These are phyloP conservation scores for Lasioglossum lativentre DNA, from an alignment of 2,888 invertebrate species.

Conservation along the genomic window DNA sequence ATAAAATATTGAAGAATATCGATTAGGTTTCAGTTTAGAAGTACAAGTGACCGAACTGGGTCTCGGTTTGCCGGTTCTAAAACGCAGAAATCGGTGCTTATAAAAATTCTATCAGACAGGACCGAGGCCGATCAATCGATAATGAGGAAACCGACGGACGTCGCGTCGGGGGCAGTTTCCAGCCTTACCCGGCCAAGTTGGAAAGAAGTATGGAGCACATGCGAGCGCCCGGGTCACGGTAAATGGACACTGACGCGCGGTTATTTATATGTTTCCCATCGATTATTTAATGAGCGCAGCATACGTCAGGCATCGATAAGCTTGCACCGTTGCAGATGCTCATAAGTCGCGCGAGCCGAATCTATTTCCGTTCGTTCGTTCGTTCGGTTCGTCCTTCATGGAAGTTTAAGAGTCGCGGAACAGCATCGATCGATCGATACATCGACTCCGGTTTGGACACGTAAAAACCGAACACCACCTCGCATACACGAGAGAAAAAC, in stretches of 20 bases:
- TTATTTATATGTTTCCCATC: conserved; percentile 46
- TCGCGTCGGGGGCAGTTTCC: not conserved
- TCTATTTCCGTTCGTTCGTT: conserved; percentile 51
- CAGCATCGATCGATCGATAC: conserved; percentile 24
- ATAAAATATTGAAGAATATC: not conserved
- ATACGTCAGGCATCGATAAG: conserved; percentile 5
- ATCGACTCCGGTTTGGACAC: not conserved
- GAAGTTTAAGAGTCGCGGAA: conserved; percentile 38
- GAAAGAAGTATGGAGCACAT: conserved; percentile 60
- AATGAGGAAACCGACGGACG: not conserved
- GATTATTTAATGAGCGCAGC: conserved; percentile 52
- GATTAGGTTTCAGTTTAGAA: not conserved
- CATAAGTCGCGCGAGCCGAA: conserved; percentile 39
- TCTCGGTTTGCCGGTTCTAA: not conserved
- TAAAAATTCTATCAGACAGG: not conserved
- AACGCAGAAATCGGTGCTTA: not conserved
- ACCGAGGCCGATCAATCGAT: not conserved
- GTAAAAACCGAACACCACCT: not conserved
- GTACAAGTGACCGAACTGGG: not conserved
- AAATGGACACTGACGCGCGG: conserved; percentile 20
- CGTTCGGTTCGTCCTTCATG: conserved; percentile 55
- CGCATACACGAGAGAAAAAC: not conserved
- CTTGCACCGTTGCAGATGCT: conserved; percentile 28
- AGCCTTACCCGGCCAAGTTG: conserved; percentile 58
- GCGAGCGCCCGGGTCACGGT: conserved; percentile 18